Evolutionary conservation across 2,888 invertebrate genomes (phyloP).

Genomic region (Chrysolina haemoptera): DNA sequence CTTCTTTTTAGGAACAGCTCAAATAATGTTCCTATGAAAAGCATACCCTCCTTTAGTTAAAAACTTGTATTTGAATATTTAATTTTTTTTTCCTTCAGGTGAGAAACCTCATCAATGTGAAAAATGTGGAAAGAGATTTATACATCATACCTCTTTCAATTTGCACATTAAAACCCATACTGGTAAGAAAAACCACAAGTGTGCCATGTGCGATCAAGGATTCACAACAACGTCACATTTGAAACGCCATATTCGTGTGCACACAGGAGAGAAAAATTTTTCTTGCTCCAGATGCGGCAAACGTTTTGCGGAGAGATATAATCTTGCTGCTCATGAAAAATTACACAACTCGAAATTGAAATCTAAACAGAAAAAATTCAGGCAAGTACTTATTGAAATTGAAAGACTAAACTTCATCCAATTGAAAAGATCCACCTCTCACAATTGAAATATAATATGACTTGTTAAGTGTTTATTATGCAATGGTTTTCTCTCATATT

Average conservation of each 20-base stretch:
- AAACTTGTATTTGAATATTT: not conserved
- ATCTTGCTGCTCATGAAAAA: slow-evolving; percentile 63
- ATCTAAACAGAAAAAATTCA: slow-evolving; percentile 19
- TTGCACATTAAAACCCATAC: slow-evolving; percentile 79
- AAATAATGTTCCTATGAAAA: too few species aligned
- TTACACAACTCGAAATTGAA: slow-evolving; percentile 49
- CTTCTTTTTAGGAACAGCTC: too few species aligned
- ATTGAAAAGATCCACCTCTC: not conserved
- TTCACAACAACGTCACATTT: slow-evolving; percentile 79
- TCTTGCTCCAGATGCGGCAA: slow-evolving; percentile 74
- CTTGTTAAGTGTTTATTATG: too few species aligned
- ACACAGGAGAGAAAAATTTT: slow-evolving; percentile 77
- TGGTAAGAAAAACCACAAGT: slow-evolving; percentile 75
- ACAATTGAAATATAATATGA: not conserved
- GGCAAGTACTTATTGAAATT: not conserved
- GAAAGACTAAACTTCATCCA: too few species aligned
- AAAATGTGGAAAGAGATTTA: slow-evolving; percentile 67
- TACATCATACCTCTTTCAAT: slow-evolving; percentile 81
- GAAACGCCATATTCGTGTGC: slow-evolving; percentile 78
- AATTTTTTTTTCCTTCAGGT: slow-evolving; percentile 47
- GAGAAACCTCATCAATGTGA: slow-evolving; percentile 65
- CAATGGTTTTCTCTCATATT: too few species aligned
- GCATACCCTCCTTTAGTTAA: too few species aligned
- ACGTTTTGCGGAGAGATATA: slow-evolving; percentile 74
- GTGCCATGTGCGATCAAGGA: slow-evolving; percentile 75